Evolutionary conservation across 2,113 vertebrate genomes (phyloP).

Genomic region (Hippocampus mohnikei): DNA sequence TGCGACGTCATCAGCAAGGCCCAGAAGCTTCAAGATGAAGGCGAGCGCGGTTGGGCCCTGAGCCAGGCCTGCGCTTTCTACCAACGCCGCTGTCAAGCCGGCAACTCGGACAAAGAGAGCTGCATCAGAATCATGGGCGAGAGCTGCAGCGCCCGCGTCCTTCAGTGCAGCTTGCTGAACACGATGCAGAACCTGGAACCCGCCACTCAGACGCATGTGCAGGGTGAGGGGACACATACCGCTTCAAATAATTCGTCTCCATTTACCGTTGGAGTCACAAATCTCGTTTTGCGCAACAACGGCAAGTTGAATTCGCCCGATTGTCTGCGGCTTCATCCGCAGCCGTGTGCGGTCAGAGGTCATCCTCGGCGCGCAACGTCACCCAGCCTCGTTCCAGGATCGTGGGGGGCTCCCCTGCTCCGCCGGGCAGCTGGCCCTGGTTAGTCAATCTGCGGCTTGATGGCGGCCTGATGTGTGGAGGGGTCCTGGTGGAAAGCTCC

Average conservation of each 20-base stretch:
- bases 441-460: constrained; percentile 86
- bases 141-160: constrained; percentile 74
- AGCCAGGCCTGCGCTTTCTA: constrained; percentile 83
- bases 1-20: constrained; percentile 76
- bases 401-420: constrained; percentile 81
- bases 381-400: constrained; percentile 76
- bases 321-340: constrained; percentile 18
- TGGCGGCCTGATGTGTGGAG: constrained; percentile 87
- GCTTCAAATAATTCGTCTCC: background rate
- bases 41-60: constrained; percentile 79
- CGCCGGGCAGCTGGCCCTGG: constrained; percentile 88
- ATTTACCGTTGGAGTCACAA: background rate
- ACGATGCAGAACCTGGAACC: constrained; percentile 77
- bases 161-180: constrained; percentile 75
- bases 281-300: background rate
- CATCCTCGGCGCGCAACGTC: constrained; percentile 51
- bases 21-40: constrained; percentile 68
- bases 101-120: constrained; percentile 52
- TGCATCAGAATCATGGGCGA: constrained; percentile 75
- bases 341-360: constrained; percentile 79
- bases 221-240: constrained; percentile 52
- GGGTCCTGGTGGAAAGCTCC: constrained; percentile 83
- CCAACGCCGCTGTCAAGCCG: constrained; percentile 70
- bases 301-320: constrained; percentile 3
- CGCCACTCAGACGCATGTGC: constrained; percentile 54